These are phyloP conservation scores for Eledone cirrhosa DNA, from an alignment of 2,888 invertebrate genomes.

Conservation along the genomic window DNA sequence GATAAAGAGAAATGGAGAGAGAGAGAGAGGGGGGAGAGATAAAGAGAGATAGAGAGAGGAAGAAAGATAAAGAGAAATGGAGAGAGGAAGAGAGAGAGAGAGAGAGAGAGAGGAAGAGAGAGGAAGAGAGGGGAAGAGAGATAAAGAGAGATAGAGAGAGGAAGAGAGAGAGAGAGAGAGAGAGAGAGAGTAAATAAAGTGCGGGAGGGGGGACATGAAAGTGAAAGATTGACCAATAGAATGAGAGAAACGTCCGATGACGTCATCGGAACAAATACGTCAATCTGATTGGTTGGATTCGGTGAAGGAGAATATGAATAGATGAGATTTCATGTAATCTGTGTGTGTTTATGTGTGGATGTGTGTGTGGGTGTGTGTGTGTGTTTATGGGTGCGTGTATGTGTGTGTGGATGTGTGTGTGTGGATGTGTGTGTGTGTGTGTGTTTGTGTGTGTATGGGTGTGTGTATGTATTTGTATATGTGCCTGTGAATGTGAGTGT, in stretches of 20 bases:
- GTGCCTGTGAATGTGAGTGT: too few species aligned
- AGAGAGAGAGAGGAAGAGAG: background rate
- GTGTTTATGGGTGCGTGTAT: too few species aligned
- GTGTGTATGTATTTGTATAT: too few species aligned
- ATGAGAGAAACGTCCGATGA: background rate
- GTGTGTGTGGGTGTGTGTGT: too few species aligned
- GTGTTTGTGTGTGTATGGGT: too few species aligned
- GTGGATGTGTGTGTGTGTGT: too few species aligned
- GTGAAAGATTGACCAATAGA: background rate
- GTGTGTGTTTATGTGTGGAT: too few species aligned
- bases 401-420: too few species aligned
- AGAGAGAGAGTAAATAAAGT: background rate
- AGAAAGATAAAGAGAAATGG: background rate
- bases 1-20: background rate
- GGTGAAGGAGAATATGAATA: too few species aligned
- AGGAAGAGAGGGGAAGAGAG: too few species aligned
- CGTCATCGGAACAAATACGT: background rate
- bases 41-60: background rate
- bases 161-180: background rate
- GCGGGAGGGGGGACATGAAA: background rate
- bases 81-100: background rate
- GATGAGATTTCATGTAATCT: too few species aligned
- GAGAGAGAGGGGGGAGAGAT: background rate
- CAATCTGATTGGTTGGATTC: too few species aligned
- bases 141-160: background rate